phyloP scores from a whole-genome alignment of 2,888 invertebrate species.

The Hyalella azteca region DNA sequence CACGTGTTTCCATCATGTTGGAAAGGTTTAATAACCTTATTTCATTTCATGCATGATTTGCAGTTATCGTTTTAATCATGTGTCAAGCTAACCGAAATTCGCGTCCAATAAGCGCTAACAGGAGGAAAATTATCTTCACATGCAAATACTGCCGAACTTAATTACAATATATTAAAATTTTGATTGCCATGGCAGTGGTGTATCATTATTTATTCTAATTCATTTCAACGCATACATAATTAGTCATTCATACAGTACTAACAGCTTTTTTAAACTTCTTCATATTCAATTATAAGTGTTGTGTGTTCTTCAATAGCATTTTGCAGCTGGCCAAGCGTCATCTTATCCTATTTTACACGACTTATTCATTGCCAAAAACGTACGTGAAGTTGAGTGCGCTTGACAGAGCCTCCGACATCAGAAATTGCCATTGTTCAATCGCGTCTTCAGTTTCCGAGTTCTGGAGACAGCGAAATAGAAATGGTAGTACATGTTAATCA shows the following conservation, averaged over 20 bases:
- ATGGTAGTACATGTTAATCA: not conserved
- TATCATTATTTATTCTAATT: not conserved
- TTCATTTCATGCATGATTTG: too few relatives aligned
- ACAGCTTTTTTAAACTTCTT: not conserved
- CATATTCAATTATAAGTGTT: not conserved
- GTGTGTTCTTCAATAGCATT: not conserved
- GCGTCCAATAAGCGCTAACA: too few relatives aligned
- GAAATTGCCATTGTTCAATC: not conserved
- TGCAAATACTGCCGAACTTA: too few relatives aligned
- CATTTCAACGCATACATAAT: not conserved
- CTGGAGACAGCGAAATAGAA: not conserved
- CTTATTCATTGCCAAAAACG: not conserved
- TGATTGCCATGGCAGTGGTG: too few relatives aligned
- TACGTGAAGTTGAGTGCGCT: not conserved
- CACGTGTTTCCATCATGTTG: too few relatives aligned
- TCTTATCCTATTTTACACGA: not conserved
- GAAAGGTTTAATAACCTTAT: too few relatives aligned
- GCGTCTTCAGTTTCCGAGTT: not conserved
- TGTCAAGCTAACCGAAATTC: too few relatives aligned
- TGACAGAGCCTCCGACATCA: not conserved
- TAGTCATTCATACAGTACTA: not conserved
- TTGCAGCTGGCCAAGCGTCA: not conserved
- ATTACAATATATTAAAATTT: too few relatives aligned
- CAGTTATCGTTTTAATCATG: too few relatives aligned
- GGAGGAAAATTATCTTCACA: too few relatives aligned